A percentile compares a stretch with the other conserved stretches of the same genome.
Evolutionary conservation across 2,797 vertebrate genomes (phyloP).

Genomic region (Molossus molossus): DNA sequence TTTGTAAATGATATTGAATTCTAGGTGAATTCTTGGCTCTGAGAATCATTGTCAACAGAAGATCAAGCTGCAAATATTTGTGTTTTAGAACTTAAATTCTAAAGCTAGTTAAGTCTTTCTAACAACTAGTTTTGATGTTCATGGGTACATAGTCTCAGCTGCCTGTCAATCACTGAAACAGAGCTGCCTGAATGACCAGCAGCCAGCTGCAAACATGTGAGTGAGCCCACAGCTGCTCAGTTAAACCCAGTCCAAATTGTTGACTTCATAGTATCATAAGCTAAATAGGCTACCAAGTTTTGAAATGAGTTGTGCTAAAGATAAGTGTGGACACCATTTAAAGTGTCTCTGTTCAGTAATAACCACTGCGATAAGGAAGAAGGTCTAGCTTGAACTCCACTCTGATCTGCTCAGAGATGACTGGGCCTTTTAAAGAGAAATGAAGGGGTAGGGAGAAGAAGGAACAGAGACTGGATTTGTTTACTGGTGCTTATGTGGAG

Average conservation of each 20-base stretch:
- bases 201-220: not conserved
- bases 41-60: slow-evolving; percentile 92
- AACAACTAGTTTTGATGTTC: slow-evolving; percentile 84
- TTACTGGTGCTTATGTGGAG: not conserved
- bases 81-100: slow-evolving; percentile 89
- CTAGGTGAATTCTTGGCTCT: slow-evolving; percentile 89
- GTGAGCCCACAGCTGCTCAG: not conserved
- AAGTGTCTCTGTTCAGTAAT: slow-evolving; percentile 2
- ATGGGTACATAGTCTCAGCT: slow-evolving; percentile 77
- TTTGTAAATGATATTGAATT: slow-evolving; percentile 88
- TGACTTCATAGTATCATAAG: not conserved
- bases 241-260: not conserved
- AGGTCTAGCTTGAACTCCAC: not conserved
- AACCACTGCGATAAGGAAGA: not conserved
- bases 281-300: not conserved
- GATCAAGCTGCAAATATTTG: slow-evolving; percentile 92
- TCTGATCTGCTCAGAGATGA: not conserved
- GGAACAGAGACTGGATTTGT: not conserved
- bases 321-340: not conserved
- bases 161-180: not conserved
- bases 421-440: not conserved
- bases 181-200: not conserved
- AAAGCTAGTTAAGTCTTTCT: slow-evolving; percentile 87
- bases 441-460: not conserved
- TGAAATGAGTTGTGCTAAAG: not conserved